Conservation (phyloP, 2,888 invertebrate species). For the Leptinotarsa tumamoca region DNA sequence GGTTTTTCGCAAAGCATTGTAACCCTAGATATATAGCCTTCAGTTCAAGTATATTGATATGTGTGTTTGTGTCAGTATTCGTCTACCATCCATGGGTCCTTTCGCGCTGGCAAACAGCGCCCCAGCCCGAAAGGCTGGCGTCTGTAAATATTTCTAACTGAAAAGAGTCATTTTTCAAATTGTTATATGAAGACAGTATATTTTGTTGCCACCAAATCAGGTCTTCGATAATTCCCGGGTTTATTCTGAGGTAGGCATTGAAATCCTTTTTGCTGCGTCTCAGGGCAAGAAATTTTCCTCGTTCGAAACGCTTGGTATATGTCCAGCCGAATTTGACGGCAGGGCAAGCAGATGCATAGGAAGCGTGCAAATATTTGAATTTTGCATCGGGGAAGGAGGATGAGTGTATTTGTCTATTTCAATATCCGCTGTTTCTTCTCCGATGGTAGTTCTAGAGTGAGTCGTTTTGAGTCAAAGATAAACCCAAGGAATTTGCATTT, state of each 20-base stretch:
- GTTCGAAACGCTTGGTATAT: background rate
- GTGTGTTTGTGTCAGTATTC: background rate
- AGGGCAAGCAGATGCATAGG: background rate
- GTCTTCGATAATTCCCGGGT: background rate
- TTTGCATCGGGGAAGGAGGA: background rate
- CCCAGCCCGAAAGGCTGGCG: background rate
- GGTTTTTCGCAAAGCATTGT: background rate
- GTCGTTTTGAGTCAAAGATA: too few relatives aligned
- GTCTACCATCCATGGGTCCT: slow-evolving; percentile 15
- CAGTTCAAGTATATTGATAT: slow-evolving; percentile 6
- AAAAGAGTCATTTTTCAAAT: background rate
- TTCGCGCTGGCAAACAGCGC: background rate
- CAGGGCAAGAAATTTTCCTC: background rate
- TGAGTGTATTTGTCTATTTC: background rate
- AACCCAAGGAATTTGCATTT: too few relatives aligned
- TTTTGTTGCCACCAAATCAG: background rate
- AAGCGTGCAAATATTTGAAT: background rate
- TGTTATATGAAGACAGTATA: background rate
- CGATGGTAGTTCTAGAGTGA: too few relatives aligned
- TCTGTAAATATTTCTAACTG: background rate
- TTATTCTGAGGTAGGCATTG: background rate
- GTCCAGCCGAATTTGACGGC: background rate
- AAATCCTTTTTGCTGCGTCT: background rate
- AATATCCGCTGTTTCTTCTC: background rate
- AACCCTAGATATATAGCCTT: background rate